Conservation (phyloP, 2,888 invertebrate genomes). For the Rotaria sp. region DNA sequence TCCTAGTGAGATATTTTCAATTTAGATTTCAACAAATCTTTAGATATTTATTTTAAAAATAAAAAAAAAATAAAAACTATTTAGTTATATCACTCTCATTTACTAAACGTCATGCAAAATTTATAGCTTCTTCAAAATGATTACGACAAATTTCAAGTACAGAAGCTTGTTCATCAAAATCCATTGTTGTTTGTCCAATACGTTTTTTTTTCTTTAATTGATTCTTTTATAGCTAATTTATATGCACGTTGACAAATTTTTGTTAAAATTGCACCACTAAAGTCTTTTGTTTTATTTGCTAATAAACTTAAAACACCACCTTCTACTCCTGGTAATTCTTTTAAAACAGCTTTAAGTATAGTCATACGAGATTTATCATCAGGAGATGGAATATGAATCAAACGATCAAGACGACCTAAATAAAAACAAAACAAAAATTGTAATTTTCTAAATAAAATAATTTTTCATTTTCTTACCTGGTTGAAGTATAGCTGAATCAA, state of each 20-base stretch:
- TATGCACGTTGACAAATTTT: slow-evolving; percentile 99
- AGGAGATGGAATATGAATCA: slow-evolving; percentile 98
- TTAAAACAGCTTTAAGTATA: slow-evolving; percentile 85
- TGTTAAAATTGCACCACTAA: slow-evolving; percentile 95
- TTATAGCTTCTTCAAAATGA: too few relatives aligned
- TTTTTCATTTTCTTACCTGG: too few relatives aligned
- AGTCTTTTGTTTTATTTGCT: slow-evolving; percentile 73
- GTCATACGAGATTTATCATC: slow-evolving; percentile 94
- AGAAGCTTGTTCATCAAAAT: slow-evolving; percentile 69
- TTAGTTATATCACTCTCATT: slow-evolving; percentile 98
- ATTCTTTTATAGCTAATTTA: slow-evolving; percentile 94
- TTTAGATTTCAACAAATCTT: too few relatives aligned
- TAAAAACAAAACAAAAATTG: too few relatives aligned
- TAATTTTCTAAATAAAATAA: too few relatives aligned
- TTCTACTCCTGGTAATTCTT: slow-evolving; percentile 85
- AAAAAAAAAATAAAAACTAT: slow-evolving; percentile 62
- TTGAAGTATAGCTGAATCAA: too few relatives aligned
- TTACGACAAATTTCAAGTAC: slow-evolving; percentile 69
- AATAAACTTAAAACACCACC: slow-evolving; percentile 76
- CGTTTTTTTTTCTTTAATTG: slow-evolving; percentile 78
- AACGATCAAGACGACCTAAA: slow-evolving; percentile 79
- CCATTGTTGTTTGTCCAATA: slow-evolving; percentile 63
- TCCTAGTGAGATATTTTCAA: too few relatives aligned
- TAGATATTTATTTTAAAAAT: too few relatives aligned
- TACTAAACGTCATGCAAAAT: slow-evolving; percentile 58